These are phyloP conservation scores for Oligia fasciuncula DNA, from an alignment of 2,888 invertebrate genomes.

Conservation along the genomic window DNA sequence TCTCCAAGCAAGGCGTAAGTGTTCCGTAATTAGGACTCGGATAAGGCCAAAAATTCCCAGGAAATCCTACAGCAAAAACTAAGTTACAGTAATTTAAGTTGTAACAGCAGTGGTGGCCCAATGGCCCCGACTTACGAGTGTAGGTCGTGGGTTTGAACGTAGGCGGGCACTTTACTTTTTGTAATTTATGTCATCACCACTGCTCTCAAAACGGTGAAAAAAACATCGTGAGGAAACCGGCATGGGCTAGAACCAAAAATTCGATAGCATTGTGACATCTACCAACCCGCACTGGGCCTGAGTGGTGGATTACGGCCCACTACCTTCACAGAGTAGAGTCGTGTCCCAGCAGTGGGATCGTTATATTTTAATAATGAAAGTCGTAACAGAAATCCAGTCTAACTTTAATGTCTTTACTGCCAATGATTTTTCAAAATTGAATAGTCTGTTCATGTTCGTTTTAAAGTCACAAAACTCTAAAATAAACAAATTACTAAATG, in stretches of 20 bases:
- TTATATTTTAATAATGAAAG: background rate
- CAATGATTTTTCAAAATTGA: background rate
- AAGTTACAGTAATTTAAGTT: background rate
- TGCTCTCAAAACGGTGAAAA: too few relatives aligned
- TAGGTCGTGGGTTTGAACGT: background rate
- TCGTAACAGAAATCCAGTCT: too few relatives aligned
- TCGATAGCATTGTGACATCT: too few relatives aligned
- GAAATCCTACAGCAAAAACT: background rate
- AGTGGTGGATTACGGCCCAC: too few relatives aligned
- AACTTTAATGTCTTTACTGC: background rate
- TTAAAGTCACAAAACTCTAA: background rate
- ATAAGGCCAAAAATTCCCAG: background rate
- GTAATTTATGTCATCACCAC: background rate
- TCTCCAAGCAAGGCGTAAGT: background rate
- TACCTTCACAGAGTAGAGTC: background rate
- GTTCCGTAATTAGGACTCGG: constrained; percentile 15
- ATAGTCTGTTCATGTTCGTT: background rate
- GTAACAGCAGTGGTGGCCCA: background rate
- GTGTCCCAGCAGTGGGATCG: too few relatives aligned
- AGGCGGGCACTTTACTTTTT: background rate
- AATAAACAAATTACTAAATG: constrained; percentile 7
- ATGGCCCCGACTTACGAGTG: background rate
- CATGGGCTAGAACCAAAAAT: too few relatives aligned
- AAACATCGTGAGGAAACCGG: too few relatives aligned
- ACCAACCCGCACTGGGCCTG: background rate